These are phyloP conservation scores for Tipula confusa DNA, from an alignment of 2,888 invertebrate genomes.

Conservation along the genomic window DNA sequence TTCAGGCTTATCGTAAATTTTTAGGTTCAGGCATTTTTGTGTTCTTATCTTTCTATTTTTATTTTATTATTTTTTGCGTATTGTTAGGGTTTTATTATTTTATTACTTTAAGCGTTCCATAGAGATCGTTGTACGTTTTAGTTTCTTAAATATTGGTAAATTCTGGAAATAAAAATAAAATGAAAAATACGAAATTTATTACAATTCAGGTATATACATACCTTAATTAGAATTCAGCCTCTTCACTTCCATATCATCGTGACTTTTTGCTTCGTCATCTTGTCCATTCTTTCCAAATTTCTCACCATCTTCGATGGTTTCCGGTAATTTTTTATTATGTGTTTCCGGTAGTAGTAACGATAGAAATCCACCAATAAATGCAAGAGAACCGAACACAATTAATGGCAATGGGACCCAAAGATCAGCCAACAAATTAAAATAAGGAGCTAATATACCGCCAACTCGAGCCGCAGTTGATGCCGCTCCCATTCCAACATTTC, in stretches of 20 bases:
- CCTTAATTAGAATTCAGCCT: no score
- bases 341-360: slow-evolving; percentile 76
- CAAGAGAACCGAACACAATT: slow-evolving; percentile 65
- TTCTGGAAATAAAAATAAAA: no score
- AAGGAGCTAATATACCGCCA: slow-evolving; percentile 65
- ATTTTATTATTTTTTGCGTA: no score
- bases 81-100: no score
- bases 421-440: slow-evolving; percentile 64
- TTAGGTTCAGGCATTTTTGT: no score
- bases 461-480: slow-evolving; percentile 83
- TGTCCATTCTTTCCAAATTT: slow-evolving; percentile 52
- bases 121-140: no score
- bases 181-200: no score
- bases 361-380: slow-evolving; percentile 65
- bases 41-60: no score
- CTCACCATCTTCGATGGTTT: slow-evolving; percentile 78
- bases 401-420: slow-evolving; percentile 65
- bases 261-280: background rate
- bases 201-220: no score
- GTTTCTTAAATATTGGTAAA: no score
- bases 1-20: no score
- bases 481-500: slow-evolving; percentile 82
- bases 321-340: slow-evolving; percentile 67
- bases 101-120: no score
- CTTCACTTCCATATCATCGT: background rate